Evolutionary conservation across 1,140 invertebrate genomes (phyloP), one percentile per base, ranked within the genome.

Genomic region (Tetranychus urticae): DNA sequence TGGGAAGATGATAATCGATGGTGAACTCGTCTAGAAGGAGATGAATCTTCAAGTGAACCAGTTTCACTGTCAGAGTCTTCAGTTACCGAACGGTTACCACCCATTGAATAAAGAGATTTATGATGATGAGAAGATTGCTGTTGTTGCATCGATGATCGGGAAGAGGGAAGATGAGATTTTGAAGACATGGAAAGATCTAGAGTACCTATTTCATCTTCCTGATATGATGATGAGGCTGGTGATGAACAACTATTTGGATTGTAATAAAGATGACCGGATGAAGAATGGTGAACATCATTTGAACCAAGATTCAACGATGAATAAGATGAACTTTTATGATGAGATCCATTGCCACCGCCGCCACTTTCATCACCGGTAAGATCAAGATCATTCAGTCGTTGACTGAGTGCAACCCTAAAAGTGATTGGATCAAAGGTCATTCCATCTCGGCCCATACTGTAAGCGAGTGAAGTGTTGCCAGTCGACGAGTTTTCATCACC

Each of bases 321-420:
- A n/a, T 14, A 12, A 47, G 36, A 13, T 8, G 62, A 60, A 39
- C 55, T 60, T 50, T 63, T 63, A 33, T 31, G 10, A 33, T 55
- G 14, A 33, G 54, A 31, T n/a, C 54, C 54, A 2, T 14, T 55
- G 33, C 8, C 34, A 62, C n/a, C 14, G 23, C 12, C 12, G 13
- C 46, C 46, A 47, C 46, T 8, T 3, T 12, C 7, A 8, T 12
- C 46, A 14, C 13, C 46, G 3, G 46, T 14, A 13, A 23, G 8
- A 10, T 62, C 23, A 61, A 84, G 84, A 36, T 80, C 81, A 67
- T 82, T 80, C 65, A 85, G 81, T 68, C 88, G 78, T 77, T 90
- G 87, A 72, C 86, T 86, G 56, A 92, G 74, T 33, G 91, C 74
- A 50, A 90, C 74, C 67, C 87, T 78, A 72, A 92, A 93, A 70